Evolutionary conservation across 2,888 invertebrate genomes (phyloP).

Genomic region (Ennomos fuscantarius): DNA sequence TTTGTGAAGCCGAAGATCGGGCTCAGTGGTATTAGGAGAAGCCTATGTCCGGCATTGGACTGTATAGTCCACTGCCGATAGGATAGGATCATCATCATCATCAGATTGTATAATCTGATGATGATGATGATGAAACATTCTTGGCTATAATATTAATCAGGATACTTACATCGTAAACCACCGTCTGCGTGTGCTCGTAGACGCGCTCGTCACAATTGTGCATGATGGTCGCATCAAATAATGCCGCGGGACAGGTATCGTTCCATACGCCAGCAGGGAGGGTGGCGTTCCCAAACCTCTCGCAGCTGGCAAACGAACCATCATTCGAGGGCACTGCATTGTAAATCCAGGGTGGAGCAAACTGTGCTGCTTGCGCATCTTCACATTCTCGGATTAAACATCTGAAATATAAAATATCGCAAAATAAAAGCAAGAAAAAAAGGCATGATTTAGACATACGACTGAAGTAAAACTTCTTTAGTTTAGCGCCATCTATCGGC

Average conservation of each 20-base stretch:
- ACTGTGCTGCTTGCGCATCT: slow-evolving; percentile 46
- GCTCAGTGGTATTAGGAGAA: too few species aligned
- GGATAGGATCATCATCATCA: too few species aligned
- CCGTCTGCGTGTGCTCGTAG: slow-evolving; percentile 61
- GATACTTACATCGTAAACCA: slow-evolving; percentile 70
- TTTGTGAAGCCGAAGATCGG: too few species aligned
- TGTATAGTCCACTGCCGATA: too few species aligned
- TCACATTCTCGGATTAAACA: slow-evolving; percentile 61
- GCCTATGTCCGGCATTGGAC: too few species aligned
- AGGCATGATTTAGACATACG: too few species aligned
- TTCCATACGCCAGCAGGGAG: slow-evolving; percentile 10
- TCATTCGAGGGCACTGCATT: slow-evolving; percentile 67
- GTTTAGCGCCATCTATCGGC: too few species aligned
- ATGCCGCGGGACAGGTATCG: slow-evolving; percentile 54
- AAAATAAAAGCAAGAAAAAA: too few species aligned
- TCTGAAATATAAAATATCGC: slow-evolving; percentile 40
- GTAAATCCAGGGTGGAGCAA: slow-evolving; percentile 71
- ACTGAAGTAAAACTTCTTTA: too few species aligned
- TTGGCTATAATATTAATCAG: background rate
- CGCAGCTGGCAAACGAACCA: slow-evolving; percentile 71
- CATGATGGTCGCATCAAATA: slow-evolving; percentile 52
- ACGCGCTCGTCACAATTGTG: slow-evolving; percentile 57
- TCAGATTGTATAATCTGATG: too few species aligned
- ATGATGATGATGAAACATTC: too few species aligned
- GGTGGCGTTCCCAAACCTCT: slow-evolving; percentile 58